phyloP scores from a whole-genome alignment of 2,113 vertebrate species.

The Anser brachyrhynchus region DNA sequence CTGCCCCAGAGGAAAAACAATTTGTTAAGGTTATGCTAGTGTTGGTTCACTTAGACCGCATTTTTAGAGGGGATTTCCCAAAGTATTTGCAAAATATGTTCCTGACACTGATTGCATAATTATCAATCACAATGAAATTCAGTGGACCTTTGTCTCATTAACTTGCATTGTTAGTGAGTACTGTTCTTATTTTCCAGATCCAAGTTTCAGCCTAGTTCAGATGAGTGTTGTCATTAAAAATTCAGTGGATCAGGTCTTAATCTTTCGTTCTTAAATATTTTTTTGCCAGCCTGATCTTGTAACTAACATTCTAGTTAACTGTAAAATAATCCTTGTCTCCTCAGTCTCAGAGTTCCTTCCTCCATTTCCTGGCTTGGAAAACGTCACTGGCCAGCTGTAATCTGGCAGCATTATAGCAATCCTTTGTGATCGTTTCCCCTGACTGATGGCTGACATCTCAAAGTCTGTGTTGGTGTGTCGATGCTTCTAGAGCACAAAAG shows the following conservation, averaged over 20 bases:
- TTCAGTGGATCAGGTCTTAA: not conserved
- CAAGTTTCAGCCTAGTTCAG: not conserved
- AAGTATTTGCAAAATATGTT: conserved; percentile 7
- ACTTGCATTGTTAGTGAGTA: not conserved
- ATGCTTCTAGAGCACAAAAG: not conserved
- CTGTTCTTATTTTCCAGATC: not conserved
- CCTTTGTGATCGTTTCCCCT: not conserved
- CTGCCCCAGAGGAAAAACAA: not conserved
- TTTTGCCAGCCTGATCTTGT: not conserved
- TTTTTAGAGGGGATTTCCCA: not conserved
- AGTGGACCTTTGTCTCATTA: not conserved
- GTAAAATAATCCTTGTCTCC: not conserved
- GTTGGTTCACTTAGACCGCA: not conserved
- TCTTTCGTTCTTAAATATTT: not conserved
- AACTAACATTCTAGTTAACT: not conserved
- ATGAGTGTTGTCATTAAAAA: not conserved
- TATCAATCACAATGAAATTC: not conserved
- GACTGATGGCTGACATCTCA: not conserved
- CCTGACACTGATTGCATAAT: not conserved
- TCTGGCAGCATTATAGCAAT: not conserved
- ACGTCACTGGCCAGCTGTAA: not conserved
- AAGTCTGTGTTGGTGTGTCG: not conserved
- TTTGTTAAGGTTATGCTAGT: not conserved
- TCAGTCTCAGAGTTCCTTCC: not conserved
- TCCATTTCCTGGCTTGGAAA: not conserved